Evolutionary conservation across 2,888 invertebrate species (phyloP).

Genomic region (Stramonita haemastoma): DNA sequence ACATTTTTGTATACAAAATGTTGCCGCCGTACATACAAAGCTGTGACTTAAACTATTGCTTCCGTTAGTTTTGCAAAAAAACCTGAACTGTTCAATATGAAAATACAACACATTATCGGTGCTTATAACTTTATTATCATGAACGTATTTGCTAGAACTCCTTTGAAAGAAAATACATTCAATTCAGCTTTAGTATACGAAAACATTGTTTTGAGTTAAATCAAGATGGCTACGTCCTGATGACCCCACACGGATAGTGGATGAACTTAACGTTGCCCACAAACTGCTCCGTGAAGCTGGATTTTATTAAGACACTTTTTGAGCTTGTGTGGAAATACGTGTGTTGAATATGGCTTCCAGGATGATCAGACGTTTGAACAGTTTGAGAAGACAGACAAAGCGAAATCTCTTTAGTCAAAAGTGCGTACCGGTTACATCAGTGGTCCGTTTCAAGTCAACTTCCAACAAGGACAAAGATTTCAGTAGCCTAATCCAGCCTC

Average conservation of each 20-base stretch:
- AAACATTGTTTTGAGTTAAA: neutral
- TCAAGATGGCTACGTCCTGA: constrained; percentile 32
- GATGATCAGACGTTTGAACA: constrained; percentile 7
- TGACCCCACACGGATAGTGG: neutral
- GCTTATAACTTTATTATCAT: neutral
- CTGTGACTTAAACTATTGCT: neutral
- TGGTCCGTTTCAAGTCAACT: neutral
- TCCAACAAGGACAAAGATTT: constrained; percentile 33
- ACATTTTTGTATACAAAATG: constrained; percentile 44
- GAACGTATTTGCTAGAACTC: neutral
- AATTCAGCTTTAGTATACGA: neutral
- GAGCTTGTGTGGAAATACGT: neutral
- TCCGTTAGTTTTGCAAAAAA: constrained; percentile 24
- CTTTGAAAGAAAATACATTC: neutral
- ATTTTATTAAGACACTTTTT: neutral
- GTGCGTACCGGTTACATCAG: neutral
- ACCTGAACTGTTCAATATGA: neutral
- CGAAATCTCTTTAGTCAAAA: neutral
- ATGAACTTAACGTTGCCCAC: neutral
- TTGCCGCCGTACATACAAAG: constrained; percentile 33
- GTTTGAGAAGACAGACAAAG: constrained; percentile 22
- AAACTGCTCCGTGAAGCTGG: no score
- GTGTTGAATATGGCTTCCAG: constrained; percentile 29
- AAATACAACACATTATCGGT: neutral
- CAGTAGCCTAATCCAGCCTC: constrained; percentile 60